These are phyloP conservation scores for Tolypeutes matacus DNA, from an alignment of 2,797 vertebrate genomes.

Conservation along the genomic window DNA sequence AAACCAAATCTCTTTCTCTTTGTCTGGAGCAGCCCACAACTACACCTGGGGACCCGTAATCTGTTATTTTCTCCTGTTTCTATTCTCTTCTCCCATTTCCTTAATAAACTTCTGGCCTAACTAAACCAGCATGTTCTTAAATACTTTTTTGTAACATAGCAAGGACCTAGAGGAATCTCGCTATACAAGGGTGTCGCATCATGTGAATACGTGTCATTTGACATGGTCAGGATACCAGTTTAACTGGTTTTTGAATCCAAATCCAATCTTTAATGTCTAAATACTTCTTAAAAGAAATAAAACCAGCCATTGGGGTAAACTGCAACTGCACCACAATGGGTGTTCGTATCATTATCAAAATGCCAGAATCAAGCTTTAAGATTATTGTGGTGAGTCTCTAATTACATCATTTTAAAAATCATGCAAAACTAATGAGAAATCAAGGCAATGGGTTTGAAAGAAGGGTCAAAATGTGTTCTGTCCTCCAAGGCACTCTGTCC, in stretches of 20 bases:
- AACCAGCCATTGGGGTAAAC: background rate
- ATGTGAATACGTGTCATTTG: background rate
- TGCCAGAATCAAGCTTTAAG: background rate
- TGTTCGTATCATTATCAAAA: background rate
- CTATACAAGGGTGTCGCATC: no score
- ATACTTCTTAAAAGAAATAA: conserved; percentile 18
- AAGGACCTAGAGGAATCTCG: no score
- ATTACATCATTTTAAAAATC: background rate
- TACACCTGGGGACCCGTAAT: no score
- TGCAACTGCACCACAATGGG: background rate
- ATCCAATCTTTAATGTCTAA: background rate
- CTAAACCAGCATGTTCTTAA: no score
- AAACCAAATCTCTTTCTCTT: no score
- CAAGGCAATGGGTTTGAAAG: background rate
- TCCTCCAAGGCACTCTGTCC: background rate
- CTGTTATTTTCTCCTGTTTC: no score
- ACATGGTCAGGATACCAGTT: background rate
- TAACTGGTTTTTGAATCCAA: conserved; percentile 9
- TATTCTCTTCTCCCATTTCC: no score
- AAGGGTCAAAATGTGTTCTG: background rate
- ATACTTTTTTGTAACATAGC: no score
- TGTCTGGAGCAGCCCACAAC: no score
- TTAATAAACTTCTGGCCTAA: no score
- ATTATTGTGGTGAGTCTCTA: background rate
- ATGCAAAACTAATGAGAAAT: background rate